A percentile compares a stretch with the other conserved stretches of the same genome.
These are phyloP conservation scores for Cydia splendana DNA, from an alignment of 1,140 invertebrate species.

Conservation along the genomic window DNA sequence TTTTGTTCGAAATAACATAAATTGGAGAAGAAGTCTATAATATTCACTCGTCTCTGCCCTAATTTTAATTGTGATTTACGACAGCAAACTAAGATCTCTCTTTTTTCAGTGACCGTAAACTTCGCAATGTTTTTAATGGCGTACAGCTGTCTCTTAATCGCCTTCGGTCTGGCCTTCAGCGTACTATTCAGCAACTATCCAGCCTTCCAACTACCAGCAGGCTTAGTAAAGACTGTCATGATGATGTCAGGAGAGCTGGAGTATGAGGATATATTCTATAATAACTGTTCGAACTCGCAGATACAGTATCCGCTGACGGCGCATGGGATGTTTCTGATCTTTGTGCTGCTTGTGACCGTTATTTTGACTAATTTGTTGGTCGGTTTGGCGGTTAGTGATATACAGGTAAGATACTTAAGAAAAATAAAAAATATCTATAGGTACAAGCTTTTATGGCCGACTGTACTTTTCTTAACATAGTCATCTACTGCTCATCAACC, in stretches of 20 bases:
- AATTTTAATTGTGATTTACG: slow-evolving; percentile 9
- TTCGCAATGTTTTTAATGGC: slow-evolving; percentile 91
- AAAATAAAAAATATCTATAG: not conserved
- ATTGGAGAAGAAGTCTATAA: not conserved
- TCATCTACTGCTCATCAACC: not conserved
- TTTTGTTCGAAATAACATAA: no score
- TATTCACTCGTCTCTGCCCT: not conserved
- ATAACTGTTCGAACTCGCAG: slow-evolving; percentile 73
- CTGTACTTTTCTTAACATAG: not conserved
- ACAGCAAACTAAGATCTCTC: not conserved
- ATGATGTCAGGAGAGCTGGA: slow-evolving; percentile 95
- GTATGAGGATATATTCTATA: slow-evolving; percentile 91
- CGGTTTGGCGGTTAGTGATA: slow-evolving; percentile 92
- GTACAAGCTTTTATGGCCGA: not conserved
- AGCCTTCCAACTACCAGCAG: slow-evolving; percentile 83
- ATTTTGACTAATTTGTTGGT: slow-evolving; percentile 92
- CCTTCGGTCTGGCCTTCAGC: slow-evolving; percentile 88
- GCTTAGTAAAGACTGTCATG: slow-evolving; percentile 88
- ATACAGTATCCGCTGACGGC: slow-evolving; percentile 85
- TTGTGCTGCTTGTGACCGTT: slow-evolving; percentile 91
- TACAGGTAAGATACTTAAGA: slow-evolving; percentile 74
- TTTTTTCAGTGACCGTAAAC: slow-evolving; percentile 85
- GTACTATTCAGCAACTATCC: slow-evolving; percentile 89
- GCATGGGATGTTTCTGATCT: slow-evolving; percentile 87
- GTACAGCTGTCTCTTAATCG: slow-evolving; percentile 89